phyloP scores from a whole-genome alignment of 2,797 vertebrate genomes.

The Malurus splendens region DNA sequence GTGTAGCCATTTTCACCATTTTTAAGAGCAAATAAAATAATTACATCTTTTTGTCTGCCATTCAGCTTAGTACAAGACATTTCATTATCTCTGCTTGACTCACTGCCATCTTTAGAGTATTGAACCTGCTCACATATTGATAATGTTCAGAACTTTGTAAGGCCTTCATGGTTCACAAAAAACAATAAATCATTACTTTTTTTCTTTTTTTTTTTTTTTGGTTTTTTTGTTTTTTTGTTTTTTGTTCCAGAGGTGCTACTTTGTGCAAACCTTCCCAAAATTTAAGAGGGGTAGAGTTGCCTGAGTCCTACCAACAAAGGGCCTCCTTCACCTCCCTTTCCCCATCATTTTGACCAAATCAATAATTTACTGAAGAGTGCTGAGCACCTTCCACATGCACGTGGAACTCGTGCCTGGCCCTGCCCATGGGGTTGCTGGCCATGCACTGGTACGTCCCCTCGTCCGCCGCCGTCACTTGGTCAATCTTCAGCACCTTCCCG shows the following conservation, averaged over 20 bases:
- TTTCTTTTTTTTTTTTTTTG: too few relatives aligned
- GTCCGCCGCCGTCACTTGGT: conserved; percentile 75
- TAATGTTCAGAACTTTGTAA: not conserved
- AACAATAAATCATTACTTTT: not conserved
- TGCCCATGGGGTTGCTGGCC: conserved; percentile 81
- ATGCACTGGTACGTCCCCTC: conserved; percentile 86
- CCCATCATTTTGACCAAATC: not conserved
- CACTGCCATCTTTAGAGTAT: not conserved
- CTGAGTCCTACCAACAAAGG: not conserved
- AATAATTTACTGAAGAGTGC: not conserved
- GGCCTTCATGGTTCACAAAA: not conserved
- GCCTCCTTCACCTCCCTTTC: not conserved
- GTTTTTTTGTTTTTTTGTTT: too few relatives aligned
- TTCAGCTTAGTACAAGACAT: not conserved
- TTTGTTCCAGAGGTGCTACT: not conserved
- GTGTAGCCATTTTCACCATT: not conserved
- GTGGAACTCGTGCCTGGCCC: conserved; percentile 75
- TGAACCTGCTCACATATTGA: not conserved
- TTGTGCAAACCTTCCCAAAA: not conserved
- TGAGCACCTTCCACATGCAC: conserved; percentile 86
- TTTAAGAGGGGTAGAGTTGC: not conserved
- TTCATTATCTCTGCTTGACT: not conserved
- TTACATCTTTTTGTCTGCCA: not conserved
- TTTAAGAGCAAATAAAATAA: not conserved
- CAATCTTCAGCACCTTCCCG: conserved; percentile 82